Evolutionary conservation across 1,140 invertebrate genomes (phyloP).

Genomic region (Lepidurus couesii): DNA sequence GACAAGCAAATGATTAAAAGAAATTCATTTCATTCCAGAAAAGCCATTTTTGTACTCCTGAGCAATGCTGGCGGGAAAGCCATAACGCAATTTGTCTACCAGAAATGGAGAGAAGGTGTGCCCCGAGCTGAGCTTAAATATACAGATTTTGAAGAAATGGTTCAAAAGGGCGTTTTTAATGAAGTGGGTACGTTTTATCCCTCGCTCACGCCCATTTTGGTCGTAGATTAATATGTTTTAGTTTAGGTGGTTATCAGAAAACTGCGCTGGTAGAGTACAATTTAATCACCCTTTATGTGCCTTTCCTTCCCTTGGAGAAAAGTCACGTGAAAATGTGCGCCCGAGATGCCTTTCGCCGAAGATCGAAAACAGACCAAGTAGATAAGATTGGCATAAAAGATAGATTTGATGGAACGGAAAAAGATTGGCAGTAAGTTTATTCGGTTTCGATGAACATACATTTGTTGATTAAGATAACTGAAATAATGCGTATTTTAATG

Average conservation of each 20-base stretch:
- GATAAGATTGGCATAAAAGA: conserved; percentile 42
- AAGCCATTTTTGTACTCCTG: conserved; percentile 57
- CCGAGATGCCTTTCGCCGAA: conserved; percentile 43
- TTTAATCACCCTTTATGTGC: conserved; percentile 86
- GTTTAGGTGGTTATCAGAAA: conserved; percentile 67
- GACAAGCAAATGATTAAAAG: neutral
- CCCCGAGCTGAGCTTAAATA: conserved; percentile 46
- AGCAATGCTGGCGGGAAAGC: conserved; percentile 50
- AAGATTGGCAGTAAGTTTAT: conserved; percentile 18
- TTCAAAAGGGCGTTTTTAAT: conserved; percentile 48
- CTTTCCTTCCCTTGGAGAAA: conserved; percentile 86
- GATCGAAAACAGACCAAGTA: conserved; percentile 22
- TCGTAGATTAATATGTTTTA: conserved; percentile 37
- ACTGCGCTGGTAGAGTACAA: conserved; percentile 70
- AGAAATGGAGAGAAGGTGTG: conserved; percentile 43
- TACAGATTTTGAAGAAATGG: conserved; percentile 47
- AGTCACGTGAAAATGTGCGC: conserved; percentile 70
- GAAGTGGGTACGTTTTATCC: conserved; percentile 43
- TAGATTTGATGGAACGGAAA: conserved; percentile 37
- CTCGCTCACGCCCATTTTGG: neutral
- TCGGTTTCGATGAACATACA: neutral
- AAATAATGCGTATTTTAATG: conserved; percentile 29
- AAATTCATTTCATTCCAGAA: conserved; percentile 38
- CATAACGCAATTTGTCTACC: conserved; percentile 45
- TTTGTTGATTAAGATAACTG: conserved; percentile 22